phyloP scores from a whole-genome alignment of 2,888 invertebrate genomes.

The Dioctria linearis region DNA sequence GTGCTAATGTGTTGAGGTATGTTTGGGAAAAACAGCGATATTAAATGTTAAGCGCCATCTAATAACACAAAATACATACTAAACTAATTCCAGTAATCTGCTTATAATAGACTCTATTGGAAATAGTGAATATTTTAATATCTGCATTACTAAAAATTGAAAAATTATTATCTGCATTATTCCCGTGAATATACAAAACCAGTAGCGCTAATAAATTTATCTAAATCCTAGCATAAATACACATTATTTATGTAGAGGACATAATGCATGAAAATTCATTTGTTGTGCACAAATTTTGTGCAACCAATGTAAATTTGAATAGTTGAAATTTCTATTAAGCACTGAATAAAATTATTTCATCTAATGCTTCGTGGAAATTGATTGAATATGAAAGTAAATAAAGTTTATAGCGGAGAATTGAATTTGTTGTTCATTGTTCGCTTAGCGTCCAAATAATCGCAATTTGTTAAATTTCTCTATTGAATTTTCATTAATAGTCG shows the following conservation, averaged over 20 bases:
- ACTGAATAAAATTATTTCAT: not conserved
- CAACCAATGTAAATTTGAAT: not conserved
- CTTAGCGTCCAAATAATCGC: not conserved
- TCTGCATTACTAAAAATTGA: no score
- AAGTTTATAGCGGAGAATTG: not conserved
- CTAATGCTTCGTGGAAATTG: not conserved
- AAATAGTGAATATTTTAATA: no score
- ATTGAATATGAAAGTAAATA: not conserved
- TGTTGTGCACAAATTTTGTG: not conserved
- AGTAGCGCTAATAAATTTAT: not conserved
- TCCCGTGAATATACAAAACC: not conserved
- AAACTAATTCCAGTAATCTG: no score
- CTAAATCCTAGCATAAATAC: not conserved
- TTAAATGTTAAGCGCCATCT: no score
- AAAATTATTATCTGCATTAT: not conserved
- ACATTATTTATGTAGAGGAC: not conserved
- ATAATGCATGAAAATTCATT: not conserved
- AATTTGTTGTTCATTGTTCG: not conserved
- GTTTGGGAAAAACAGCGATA: no score
- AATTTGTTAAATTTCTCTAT: no score
- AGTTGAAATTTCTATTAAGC: not conserved
- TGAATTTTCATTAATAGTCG: no score
- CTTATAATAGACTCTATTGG: no score
- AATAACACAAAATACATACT: no score
- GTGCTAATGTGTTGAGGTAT: no score